These are phyloP conservation scores for Gymnoscelis rufifasciata DNA, from an alignment of 2,888 invertebrate species.

Conservation along the genomic window DNA sequence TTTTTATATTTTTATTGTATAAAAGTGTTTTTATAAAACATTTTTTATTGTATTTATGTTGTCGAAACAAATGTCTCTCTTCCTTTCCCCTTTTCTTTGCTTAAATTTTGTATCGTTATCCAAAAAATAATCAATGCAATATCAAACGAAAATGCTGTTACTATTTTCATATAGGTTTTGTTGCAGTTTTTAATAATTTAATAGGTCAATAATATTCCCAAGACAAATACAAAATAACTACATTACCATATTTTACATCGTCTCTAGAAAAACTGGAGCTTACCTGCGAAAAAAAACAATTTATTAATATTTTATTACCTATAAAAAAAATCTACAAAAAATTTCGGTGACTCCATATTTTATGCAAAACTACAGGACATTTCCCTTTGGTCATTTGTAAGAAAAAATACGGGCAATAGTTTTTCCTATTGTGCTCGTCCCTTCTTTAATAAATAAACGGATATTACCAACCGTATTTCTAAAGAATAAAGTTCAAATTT, in stretches of 20 bases:
- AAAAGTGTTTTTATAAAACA: no score
- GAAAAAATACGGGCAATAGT: constrained; percentile 26
- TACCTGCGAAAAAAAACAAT: constrained; percentile 21
- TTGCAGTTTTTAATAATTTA: no score
- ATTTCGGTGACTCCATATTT: not conserved
- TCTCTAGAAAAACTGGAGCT: constrained; percentile 1
- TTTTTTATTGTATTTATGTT: no score
- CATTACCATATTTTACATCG: not conserved
- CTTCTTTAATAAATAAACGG: constrained; percentile 11
- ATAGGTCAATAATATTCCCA: no score
- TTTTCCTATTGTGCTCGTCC: constrained; percentile 18
- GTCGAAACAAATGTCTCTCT: no score
- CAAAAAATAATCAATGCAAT: no score
- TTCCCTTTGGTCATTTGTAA: constrained; percentile 14
- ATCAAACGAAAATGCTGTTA: no score
- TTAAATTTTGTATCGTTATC: no score
- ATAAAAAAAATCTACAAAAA: not conserved
- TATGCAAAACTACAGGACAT: constrained; percentile 9
- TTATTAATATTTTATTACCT: not conserved
- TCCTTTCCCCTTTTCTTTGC: no score
- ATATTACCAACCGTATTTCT: constrained; percentile 5
- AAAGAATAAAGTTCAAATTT: constrained; percentile 10
- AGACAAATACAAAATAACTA: not conserved
- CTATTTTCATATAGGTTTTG: no score
- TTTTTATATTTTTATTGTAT: no score